Percentiles rank a stretch among this genome's conserved stretches.
phyloP scores from a whole-genome alignment of 2,113 vertebrate species.

The Cacatua alba region DNA sequence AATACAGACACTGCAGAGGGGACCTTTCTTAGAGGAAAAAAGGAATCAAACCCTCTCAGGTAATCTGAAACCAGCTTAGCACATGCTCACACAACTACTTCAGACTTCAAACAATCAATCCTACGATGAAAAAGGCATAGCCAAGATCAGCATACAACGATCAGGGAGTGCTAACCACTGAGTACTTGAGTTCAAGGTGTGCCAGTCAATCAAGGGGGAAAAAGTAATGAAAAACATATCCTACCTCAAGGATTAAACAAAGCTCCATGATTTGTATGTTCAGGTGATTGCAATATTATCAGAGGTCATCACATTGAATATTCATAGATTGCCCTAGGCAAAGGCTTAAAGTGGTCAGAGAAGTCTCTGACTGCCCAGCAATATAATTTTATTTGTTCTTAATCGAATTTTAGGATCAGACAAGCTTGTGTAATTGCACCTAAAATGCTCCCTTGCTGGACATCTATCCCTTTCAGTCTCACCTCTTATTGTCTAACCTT shows the following conservation, averaged over 20 bases:
- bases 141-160: not conserved
- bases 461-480: not conserved
- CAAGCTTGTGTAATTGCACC: not conserved
- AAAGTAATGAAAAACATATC: not conserved
- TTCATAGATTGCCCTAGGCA: constrained; percentile 22
- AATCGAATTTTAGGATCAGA: constrained; percentile 31
- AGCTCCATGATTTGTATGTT: not conserved
- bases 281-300: not conserved
- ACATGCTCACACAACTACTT: not conserved
- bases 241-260: not conserved
- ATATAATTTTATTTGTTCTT: constrained; percentile 48
- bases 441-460: not conserved
- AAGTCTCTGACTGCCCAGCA: constrained; percentile 4
- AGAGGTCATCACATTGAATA: constrained; percentile 6
- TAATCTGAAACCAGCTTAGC: not conserved
- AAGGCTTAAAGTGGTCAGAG: constrained; percentile 6
- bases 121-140: not conserved
- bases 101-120: not conserved
- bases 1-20: not conserved
- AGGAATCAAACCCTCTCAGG: not conserved
- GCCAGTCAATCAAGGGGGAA: not conserved
- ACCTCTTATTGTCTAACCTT: not conserved
- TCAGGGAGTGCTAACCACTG: not conserved
- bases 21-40: not conserved
- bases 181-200: not conserved